Conservation (phyloP, 2,888 invertebrate genomes). For the Dascillus cervinus region DNA sequence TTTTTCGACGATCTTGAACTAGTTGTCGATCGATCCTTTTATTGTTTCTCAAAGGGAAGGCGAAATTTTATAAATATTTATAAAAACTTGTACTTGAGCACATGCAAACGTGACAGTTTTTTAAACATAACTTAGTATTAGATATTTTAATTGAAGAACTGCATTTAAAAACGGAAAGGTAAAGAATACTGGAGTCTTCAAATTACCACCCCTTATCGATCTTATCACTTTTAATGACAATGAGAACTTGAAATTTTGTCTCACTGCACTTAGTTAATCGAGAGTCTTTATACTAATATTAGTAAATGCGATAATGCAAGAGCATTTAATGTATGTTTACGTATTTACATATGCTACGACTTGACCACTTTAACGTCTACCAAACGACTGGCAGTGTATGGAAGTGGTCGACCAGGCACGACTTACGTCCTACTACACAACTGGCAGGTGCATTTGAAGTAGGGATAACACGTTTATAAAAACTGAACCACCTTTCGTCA, state of each 20-base stretch:
- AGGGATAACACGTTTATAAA: constrained; percentile 20
- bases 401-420: constrained; percentile 20
- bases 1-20: constrained; percentile 11
- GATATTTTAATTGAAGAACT: no score
- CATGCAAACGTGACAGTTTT: constrained; percentile 3
- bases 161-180: no score
- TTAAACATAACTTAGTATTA: constrained; percentile 1
- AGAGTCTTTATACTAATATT: no score
- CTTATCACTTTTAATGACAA: no score
- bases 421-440: constrained; percentile 19
- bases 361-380: constrained; percentile 12
- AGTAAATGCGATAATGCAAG: no score
- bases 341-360: no score
- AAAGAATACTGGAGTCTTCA: no score
- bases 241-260: no score
- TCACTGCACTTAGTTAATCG: no score
- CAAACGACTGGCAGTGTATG: constrained; percentile 17
- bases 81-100: constrained; percentile 6
- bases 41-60: constrained; percentile 6
- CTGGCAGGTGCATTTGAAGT: constrained; percentile 19
- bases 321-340: no score
- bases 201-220: no score
- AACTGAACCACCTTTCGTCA: no score
- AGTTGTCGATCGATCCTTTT: constrained; percentile 9
- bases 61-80: constrained; percentile 9